phyloP scores from a whole-genome alignment of 2,113 vertebrate genomes.

The Catharus bicknelli region DNA sequence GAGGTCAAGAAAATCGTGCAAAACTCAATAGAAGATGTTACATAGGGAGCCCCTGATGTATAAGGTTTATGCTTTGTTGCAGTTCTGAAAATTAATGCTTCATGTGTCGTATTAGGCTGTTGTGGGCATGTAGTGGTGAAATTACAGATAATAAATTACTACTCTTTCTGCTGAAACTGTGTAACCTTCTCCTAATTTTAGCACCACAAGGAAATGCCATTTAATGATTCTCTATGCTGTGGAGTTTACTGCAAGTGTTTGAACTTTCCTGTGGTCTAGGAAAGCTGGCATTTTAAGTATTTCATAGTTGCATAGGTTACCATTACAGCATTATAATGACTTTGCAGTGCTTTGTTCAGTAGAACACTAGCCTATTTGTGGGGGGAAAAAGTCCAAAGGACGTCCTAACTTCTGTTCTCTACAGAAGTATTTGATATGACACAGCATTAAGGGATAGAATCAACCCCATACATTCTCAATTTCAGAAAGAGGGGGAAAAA shows the following conservation, averaged over 20 bases:
- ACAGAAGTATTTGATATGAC: slow-evolving; percentile 36
- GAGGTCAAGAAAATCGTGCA: background rate
- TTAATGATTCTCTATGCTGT: background rate
- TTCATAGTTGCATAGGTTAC: slow-evolving; percentile 5
- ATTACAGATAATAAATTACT: background rate
- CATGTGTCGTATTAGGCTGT: background rate
- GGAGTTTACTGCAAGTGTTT: slow-evolving; percentile 13
- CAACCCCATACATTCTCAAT: slow-evolving; percentile 30
- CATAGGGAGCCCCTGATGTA: background rate
- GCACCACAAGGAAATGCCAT: background rate
- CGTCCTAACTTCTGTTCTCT: slow-evolving; percentile 17
- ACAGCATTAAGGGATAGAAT: slow-evolving; percentile 19
- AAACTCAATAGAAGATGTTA: background rate
- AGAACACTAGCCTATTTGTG: background rate
- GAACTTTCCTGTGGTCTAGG: background rate
- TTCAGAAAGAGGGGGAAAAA: slow-evolving; percentile 15
- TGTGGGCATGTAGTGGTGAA: background rate
- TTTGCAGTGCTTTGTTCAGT: slow-evolving; percentile 40
- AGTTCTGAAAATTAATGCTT: background rate
- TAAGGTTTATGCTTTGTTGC: background rate
- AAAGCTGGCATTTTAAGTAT: slow-evolving; percentile 22
- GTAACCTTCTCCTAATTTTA: slow-evolving; percentile 5
- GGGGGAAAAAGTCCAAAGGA: slow-evolving; percentile 4
- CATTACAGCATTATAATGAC: background rate
- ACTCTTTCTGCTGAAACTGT: background rate